Percentiles rank a stretch among this genome's conserved stretches.
These are phyloP conservation scores for Protaetia brevitarsis DNA, from an alignment of 1,140 invertebrate genomes.

Conservation along the genomic window DNA sequence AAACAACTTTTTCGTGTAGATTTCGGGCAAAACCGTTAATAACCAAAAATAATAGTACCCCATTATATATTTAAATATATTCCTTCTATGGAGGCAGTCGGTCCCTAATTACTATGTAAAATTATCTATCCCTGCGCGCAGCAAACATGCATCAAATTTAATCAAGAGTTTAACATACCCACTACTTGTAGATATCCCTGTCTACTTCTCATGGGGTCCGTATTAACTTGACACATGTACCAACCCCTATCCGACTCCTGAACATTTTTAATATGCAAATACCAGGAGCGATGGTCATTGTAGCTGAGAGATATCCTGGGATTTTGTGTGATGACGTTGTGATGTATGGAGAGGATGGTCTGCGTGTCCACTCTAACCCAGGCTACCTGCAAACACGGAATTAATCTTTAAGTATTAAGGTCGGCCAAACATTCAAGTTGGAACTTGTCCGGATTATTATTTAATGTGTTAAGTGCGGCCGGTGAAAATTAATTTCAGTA, in stretches of 20 bases:
- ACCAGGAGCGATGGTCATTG: slow-evolving; percentile 87
- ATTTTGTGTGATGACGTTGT: slow-evolving; percentile 86
- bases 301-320: slow-evolving; percentile 79
- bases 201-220: slow-evolving; percentile 79
- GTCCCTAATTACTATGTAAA: not conserved
- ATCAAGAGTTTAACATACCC: slow-evolving; percentile 57
- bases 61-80: slow-evolving; percentile 11
- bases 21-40: no score
- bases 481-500: not conserved
- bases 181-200: slow-evolving; percentile 86
- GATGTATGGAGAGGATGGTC: slow-evolving; percentile 85
- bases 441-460: not conserved
- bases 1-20: no score
- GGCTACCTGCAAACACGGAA: slow-evolving; percentile 65
- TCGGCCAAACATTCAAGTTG: not conserved
- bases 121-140: not conserved
- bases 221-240: slow-evolving; percentile 84
- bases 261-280: slow-evolving; percentile 77
- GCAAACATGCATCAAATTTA: not conserved
- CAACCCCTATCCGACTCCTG: slow-evolving; percentile 78
- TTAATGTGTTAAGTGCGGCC: not conserved
- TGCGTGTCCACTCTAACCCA: slow-evolving; percentile 90
- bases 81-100: not conserved
- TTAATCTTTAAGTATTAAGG: slow-evolving; percentile 10
- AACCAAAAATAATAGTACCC: not conserved